Evolutionary conservation across 1,140 invertebrate species (phyloP).

Genomic region (Saxidomus purpurata): DNA sequence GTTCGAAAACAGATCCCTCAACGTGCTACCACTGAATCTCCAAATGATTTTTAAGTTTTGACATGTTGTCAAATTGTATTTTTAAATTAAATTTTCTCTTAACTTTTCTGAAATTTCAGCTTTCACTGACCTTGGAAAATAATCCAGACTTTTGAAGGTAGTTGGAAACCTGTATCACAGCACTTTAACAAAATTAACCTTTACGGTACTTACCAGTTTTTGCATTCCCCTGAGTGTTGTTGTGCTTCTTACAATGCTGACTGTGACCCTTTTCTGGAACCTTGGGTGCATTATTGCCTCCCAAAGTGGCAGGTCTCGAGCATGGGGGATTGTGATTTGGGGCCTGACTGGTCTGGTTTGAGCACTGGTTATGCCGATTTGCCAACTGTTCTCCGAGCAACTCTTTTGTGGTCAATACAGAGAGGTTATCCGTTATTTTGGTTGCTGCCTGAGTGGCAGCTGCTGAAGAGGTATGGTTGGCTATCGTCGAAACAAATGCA

Average conservation of each 20-base stretch:
- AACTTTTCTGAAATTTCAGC: too few species aligned
- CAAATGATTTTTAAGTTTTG: too few species aligned
- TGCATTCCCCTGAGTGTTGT: constrained; percentile 53
- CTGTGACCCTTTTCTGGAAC: constrained; percentile 62
- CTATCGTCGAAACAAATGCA: constrained; percentile 75
- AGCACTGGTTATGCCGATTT: constrained; percentile 46
- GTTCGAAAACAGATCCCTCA: too few species aligned
- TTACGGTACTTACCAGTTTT: constrained; percentile 64
- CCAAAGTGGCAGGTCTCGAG: constrained; percentile 79
- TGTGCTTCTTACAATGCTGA: constrained; percentile 74
- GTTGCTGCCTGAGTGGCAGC: constrained; percentile 44
- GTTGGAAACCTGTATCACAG: too few species aligned
- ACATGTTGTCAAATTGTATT: too few species aligned
- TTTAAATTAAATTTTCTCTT: too few species aligned
- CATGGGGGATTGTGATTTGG: constrained; percentile 75
- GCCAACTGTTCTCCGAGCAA: constrained; percentile 31
- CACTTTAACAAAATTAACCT: too few species aligned
- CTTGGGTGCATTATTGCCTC: constrained; percentile 76
- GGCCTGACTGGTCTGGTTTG: constrained; percentile 26
- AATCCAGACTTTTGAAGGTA: too few species aligned
- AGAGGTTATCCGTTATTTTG: constrained; percentile 56
- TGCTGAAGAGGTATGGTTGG: constrained; percentile 54
- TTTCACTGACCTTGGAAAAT: too few species aligned
- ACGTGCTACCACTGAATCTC: too few species aligned
- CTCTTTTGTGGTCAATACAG: constrained; percentile 44